Evolutionary conservation across 2,113 vertebrate species (phyloP).

Genomic region (Lampris incognitus): DNA sequence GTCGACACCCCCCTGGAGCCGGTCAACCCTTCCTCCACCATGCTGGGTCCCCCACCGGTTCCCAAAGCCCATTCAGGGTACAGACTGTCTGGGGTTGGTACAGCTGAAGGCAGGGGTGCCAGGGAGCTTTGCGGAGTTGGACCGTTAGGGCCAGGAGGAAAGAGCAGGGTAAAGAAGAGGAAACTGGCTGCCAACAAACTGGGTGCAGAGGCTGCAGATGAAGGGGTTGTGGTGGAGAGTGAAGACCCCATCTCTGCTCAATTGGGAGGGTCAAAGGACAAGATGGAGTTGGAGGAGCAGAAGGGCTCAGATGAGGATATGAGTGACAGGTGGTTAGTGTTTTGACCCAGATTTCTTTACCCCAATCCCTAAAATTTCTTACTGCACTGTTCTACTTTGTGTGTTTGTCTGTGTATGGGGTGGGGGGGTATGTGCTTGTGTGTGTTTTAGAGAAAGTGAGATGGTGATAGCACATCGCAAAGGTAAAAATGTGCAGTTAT

Average conservation of each 20-base stretch:
- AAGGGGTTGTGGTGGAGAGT: constrained; percentile 84
- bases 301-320: constrained; percentile 98
- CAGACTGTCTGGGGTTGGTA: constrained; percentile 76
- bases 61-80: constrained; percentile 82
- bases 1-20: constrained; percentile 89
- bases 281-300: constrained; percentile 96
- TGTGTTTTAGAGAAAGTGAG: too few relatives aligned
- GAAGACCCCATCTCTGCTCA: constrained; percentile 78
- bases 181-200: constrained; percentile 85
- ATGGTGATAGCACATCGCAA: too few relatives aligned
- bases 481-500: background rate
- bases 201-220: constrained; percentile 84
- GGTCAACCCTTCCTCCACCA: constrained; percentile 68
- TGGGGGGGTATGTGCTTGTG: background rate
- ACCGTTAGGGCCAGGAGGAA: constrained; percentile 70
- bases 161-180: constrained; percentile 92
- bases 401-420: background rate
- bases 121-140: constrained; percentile 64
- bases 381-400: background rate
- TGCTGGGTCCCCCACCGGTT: constrained; percentile 79
- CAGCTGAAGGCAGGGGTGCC: constrained; percentile 76
- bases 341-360: constrained; percentile 56
- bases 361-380: constrained; percentile 3
- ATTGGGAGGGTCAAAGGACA: constrained; percentile 85
- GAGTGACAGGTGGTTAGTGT: constrained; percentile 97